Percentiles rank a stretch among this genome's conserved stretches.
phyloP scores from a whole-genome alignment of 2,797 vertebrate species.

The Etheostoma nigrum region DNA sequence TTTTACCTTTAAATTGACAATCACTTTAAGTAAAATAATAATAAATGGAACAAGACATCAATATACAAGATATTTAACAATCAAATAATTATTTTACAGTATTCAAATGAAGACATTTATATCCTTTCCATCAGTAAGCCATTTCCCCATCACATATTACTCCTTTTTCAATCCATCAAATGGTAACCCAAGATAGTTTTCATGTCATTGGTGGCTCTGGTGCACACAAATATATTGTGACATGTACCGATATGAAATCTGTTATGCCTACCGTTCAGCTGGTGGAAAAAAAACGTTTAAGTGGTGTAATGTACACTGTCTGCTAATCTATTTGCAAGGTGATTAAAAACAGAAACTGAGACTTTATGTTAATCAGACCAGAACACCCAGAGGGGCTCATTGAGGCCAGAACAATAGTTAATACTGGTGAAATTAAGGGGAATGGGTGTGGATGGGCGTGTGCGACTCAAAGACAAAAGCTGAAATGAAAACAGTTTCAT shows the following conservation, averaged over 20 bases:
- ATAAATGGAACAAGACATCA: conserved; percentile 81
- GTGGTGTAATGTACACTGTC: not conserved
- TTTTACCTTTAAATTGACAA: conserved; percentile 92
- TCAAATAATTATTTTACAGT: conserved; percentile 61
- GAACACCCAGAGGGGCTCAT: not conserved
- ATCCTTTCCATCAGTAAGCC: conserved; percentile 54
- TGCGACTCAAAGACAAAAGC: not conserved
- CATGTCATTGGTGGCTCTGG: conserved; percentile 78
- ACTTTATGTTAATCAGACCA: conserved; percentile 3
- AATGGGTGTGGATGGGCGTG: not conserved
- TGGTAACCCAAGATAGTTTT: conserved; percentile 41
- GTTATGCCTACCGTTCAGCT: not conserved
- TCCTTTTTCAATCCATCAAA: conserved; percentile 48
- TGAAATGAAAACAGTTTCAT: not conserved
- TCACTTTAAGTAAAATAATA: conserved; percentile 84
- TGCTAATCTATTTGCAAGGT: conserved; percentile 15
- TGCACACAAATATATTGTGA: conserved; percentile 55
- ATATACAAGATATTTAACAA: conserved; percentile 83
- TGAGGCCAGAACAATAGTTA: conserved; percentile 19
- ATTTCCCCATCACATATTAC: conserved; percentile 65
- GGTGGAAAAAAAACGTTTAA: not conserved
- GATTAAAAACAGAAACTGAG: conserved; percentile 19
- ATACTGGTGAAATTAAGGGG: not conserved
- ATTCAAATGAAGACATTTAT: conserved; percentile 62
- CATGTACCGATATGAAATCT: not conserved